Evolutionary conservation across 2,888 invertebrate species (phyloP), one percentile per base, ranked within the genome.

Genomic region (Plebejus argus): DNA sequence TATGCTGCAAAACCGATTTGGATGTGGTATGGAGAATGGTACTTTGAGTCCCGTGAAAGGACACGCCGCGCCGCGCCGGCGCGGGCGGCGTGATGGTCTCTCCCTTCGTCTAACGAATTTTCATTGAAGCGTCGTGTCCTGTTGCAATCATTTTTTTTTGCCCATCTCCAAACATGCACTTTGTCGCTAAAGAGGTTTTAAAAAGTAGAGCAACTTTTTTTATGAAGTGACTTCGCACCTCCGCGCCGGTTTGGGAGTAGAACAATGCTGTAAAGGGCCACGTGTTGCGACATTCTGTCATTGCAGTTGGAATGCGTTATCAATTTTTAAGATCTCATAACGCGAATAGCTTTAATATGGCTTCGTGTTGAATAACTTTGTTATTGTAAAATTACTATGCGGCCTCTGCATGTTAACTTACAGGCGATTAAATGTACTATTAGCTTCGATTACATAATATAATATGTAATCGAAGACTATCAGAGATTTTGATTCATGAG

Each of bases 321-420:
- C 45, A 45, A 45, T 72, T 72, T 72, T 66, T 72, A 4, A 72
- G 45, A 72, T 72, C 72, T 72, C 45, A 72, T 72, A 72, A 72
- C 20, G 72, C 45, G 23, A 45, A 71, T 53, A 45, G 12, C n/a
- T n/a, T n/a, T 4, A 5, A 45, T 72, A 72, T 45, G 45, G 72
- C 72, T 72, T 72, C 72, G 45, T 23, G 23, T 20, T 71, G 45
- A 10, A 71, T 71, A 71, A 72, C n/a, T 39, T 71, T 45, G 20
- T 45, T 71, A 71, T 71, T 20, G 39, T 45, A 72, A 12, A 45
- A 39, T 66, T 28, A 1, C 33, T 66, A 15, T 23, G 61, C 23
- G 12, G 12, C 20, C 61, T 18, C 18, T 45, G 2, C 39, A 39
- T 39, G 39, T 45, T 45, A 45, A 45, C 39, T 39, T 12, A 45